These are phyloP conservation scores for Gnatocerus cornutus DNA, from an alignment of 2,888 invertebrate genomes.

Conservation along the genomic window DNA sequence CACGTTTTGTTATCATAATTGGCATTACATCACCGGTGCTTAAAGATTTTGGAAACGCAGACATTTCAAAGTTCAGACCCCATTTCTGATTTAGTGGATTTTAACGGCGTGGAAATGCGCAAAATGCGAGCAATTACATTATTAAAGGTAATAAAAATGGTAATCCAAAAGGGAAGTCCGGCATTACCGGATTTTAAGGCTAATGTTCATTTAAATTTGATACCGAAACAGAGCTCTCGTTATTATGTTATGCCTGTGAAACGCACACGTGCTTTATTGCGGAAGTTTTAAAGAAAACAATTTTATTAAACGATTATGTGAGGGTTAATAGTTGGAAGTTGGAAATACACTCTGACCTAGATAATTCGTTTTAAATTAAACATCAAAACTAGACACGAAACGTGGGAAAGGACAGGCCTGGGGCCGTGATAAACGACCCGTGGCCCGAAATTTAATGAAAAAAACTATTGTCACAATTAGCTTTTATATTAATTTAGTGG, in stretches of 20 bases:
- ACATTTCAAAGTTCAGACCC: too few relatives aligned
- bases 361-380: slow-evolving; percentile 3
- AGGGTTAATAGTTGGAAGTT: neutral
- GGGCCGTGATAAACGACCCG: neutral
- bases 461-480: too few relatives aligned
- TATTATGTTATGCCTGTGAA: too few relatives aligned
- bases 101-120: slow-evolving; percentile 9
- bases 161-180: neutral
- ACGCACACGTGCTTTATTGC: neutral
- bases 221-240: too few relatives aligned
- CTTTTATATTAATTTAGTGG: slow-evolving; percentile 34
- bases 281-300: neutral
- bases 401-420: slow-evolving; percentile 5
- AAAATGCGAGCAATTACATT: slow-evolving; percentile 2
- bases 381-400: slow-evolving; percentile 6
- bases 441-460: too few relatives aligned
- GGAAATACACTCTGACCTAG: neutral
- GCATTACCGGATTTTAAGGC: neutral
- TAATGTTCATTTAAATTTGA: too few relatives aligned
- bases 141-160: slow-evolving; percentile 19
- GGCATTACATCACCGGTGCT: slow-evolving; percentile 19
- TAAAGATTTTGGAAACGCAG: too few relatives aligned
- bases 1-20: slow-evolving; percentile 39
- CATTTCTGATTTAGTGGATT: neutral
- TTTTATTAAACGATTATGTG: slow-evolving; percentile 2